Base-by-base conservation (phyloP, 1,140 invertebrate genomes). In the Drosophila parvula region DNA sequence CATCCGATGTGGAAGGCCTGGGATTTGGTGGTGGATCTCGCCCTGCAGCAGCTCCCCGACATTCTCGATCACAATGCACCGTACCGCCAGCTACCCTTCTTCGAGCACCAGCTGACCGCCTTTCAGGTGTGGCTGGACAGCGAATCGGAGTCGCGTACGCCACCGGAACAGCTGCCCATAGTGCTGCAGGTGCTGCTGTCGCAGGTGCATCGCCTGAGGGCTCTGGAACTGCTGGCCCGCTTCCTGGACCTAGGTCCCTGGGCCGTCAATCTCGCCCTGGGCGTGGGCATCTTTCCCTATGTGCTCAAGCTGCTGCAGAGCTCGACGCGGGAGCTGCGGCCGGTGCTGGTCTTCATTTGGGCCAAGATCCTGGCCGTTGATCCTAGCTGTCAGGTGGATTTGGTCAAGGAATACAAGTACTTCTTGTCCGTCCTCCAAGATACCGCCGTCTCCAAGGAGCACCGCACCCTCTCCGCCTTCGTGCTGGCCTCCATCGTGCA, bases 231-330 rank as follows among this genome's bases (percentile, higher is more conserved):
- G 34, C 94, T 99, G 5, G 98, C 98, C n/a, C 94, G 96, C 74
- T 99, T 99, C 93, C 94, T 99, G 18, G 98, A 99, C 92, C 94
- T 99, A 28, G 99, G 99, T 18, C 96, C 97, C 3, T 99, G 98
- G 98, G 98, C 99, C 16, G 98, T 99, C 2, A 98, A 98, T 93
- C 93, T 98, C 74, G 98, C 98, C 38, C 94, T 99, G 12, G 97
- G 97, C 55, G 99, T 99, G 41, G 99, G 99, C 71, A 99, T 99
- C 78, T 99, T 99, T 92, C 99, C 99, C 5, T 99, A 99, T 93
- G 98, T 99, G 70, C 94, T 99, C 9, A 99, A 99, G 92, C 93
- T 99, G 63, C 93, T 99, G 47, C 98, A 99, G 93, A 98, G 97
- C 78, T 97, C 96, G 74, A 97, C 98, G 3, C 95, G 95, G 78